These are phyloP conservation scores for Salpingus planirostris DNA, from an alignment of 2,888 invertebrate species.

Conservation along the genomic window DNA sequence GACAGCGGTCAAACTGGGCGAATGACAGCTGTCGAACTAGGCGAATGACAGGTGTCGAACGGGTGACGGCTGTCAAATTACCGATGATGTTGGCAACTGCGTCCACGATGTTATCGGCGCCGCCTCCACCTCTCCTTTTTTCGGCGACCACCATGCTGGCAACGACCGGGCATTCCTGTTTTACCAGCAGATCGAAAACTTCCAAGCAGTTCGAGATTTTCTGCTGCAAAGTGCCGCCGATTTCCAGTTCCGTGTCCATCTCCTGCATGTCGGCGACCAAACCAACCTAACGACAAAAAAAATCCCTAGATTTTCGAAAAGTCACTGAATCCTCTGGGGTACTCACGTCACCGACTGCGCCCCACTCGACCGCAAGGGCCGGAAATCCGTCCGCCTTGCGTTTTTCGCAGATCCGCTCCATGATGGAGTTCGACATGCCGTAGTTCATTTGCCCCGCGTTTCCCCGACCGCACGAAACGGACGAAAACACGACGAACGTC, in stretches of 20 bases:
- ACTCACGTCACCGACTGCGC: slow-evolving; percentile 76
- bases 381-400: slow-evolving; percentile 62
- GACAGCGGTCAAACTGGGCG: too few relatives aligned
- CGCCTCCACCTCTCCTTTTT: slow-evolving; percentile 55
- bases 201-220: slow-evolving; percentile 54
- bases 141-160: slow-evolving; percentile 83
- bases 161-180: slow-evolving; percentile 56
- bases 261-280: slow-evolving; percentile 53
- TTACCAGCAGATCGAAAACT: slow-evolving; percentile 60
- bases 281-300: slow-evolving; percentile 50
- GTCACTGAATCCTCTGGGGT: slow-evolving; percentile 33
- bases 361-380: slow-evolving; percentile 85
- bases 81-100: slow-evolving; percentile 47
- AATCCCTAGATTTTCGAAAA: background rate
- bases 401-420: slow-evolving; percentile 80
- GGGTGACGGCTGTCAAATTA: too few relatives aligned
- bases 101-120: slow-evolving; percentile 60
- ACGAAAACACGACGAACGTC: slow-evolving; percentile 86
- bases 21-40: too few relatives aligned
- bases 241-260: slow-evolving; percentile 38
- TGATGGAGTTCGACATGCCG: slow-evolving; percentile 81
- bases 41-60: too few relatives aligned
- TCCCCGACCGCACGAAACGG: slow-evolving; percentile 84
- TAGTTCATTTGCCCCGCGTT: slow-evolving; percentile 89
- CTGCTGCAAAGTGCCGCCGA: slow-evolving; percentile 59